A percentile compares a stretch with the other conserved stretches of the same genome.
These are phyloP conservation scores for Oryzias javanicus DNA, from an alignment of 2,113 vertebrate species.

Conservation along the genomic window DNA sequence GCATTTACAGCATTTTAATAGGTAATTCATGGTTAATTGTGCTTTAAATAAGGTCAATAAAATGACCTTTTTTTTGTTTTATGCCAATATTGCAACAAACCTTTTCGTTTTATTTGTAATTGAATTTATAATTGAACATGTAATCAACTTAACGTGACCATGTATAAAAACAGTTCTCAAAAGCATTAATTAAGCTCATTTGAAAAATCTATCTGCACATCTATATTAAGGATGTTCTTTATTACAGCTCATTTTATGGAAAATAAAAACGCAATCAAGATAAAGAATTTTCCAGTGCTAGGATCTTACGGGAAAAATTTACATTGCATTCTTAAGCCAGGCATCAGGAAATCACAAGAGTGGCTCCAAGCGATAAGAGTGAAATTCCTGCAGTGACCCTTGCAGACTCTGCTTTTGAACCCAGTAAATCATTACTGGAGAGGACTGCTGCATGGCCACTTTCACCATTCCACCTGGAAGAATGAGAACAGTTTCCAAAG, in stretches of 20 bases:
- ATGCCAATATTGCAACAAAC: too few relatives aligned
- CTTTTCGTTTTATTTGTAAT: too few relatives aligned
- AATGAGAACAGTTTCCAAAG: neutral
- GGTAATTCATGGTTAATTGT: too few relatives aligned
- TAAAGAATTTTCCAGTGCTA: neutral
- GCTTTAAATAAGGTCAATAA: too few relatives aligned
- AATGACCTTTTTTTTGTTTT: too few relatives aligned
- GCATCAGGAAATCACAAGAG: neutral
- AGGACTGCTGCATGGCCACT: neutral
- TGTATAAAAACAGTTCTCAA: too few relatives aligned
- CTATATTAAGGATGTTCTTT: neutral
- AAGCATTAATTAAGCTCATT: too few relatives aligned
- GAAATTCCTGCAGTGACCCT: neutral
- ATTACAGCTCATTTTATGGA: too few relatives aligned
- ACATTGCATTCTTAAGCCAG: neutral
- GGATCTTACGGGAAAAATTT: neutral
- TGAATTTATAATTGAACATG: too few relatives aligned
- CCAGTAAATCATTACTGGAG: neutral
- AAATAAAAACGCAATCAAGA: neutral
- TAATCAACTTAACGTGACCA: neutral
- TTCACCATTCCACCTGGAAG: neutral
- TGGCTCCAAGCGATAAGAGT: neutral
- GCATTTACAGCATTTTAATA: too few relatives aligned
- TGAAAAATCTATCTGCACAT: too few relatives aligned
- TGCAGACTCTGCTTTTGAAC: neutral